Base-by-base conservation (phyloP, 2,113 vertebrate species). In the Limanda limanda region DNA sequence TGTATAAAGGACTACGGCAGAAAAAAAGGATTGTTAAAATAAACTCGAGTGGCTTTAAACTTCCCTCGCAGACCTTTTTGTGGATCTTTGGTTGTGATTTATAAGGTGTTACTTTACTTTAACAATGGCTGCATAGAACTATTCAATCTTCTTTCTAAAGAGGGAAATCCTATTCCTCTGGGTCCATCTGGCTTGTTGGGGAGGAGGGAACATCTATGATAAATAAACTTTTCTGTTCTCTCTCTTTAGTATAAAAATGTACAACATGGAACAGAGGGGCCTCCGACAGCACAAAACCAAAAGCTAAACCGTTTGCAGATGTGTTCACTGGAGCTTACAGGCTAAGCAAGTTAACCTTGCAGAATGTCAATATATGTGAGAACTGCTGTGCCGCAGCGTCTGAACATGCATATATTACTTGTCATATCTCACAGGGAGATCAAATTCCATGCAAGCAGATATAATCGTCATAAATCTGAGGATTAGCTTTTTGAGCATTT, bases 221-320 rank as follows among this genome's bases (percentile, higher is more conserved):
- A 71, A 74, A 58, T 5, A 23, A 76, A 79, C 23, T 64, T 89
- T 86, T 79, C 27, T 71, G 31, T 31, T 31, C 31, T 31, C 31
- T 31, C 4, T 45, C n/a, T n/a, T 79, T 58, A 48, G 56, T 63
- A 75, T 76, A 37, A 77, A 74, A 40, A 17, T 45, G 76, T 59
- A 78, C 70, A 78, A 65, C 72, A 60, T 11, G 25, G 1, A 51
- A 18, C 0, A 20, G 4, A 4, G 42, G 20, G 12, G 20, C 64
- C 83, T 51, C 15, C 71, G 48, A 51, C 40, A 70, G 58, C 21
- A 65, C 54, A 67, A 75, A 85, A 68, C 67, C 55, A 62, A 76
- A 45, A 65, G 12, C 61, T 71, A 77, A 87, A 90, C 55, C 27
- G 74, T 75, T 37, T 78, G 81, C 85, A 86, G 77, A 89, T 90